phyloP scores from a whole-genome alignment of 2,888 invertebrate genomes.

The Rugalucina vietnamica region DNA sequence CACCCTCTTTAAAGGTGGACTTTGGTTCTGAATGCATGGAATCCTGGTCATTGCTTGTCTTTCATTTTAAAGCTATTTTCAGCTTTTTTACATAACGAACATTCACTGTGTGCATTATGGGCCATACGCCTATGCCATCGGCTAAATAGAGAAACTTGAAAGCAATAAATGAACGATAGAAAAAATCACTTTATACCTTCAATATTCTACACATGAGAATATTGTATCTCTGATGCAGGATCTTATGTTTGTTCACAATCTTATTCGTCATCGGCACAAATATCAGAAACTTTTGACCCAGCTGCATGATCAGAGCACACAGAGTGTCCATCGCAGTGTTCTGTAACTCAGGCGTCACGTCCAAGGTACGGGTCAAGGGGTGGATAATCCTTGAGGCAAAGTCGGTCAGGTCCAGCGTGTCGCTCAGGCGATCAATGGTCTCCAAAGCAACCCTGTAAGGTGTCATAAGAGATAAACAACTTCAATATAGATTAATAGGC shows the following conservation, averaged over 20 bases:
- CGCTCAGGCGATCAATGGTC: constrained; percentile 95
- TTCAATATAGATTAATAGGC: too few relatives aligned
- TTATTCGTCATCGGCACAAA: constrained; percentile 96
- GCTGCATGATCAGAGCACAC: constrained; percentile 93
- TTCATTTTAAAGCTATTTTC: too few relatives aligned
- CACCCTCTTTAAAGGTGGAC: too few relatives aligned
- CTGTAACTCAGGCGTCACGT: constrained; percentile 90
- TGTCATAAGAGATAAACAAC: not conserved
- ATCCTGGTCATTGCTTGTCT: too few relatives aligned
- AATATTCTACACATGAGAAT: constrained; percentile 86
- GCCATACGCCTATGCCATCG: too few relatives aligned
- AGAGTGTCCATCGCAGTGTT: constrained; percentile 94
- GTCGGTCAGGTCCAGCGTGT: constrained; percentile 95
- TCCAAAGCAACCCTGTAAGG: constrained; percentile 85
- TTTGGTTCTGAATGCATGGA: too few relatives aligned
- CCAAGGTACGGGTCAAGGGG: constrained; percentile 93
- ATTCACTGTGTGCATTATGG: too few relatives aligned
- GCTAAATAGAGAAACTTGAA: too few relatives aligned
- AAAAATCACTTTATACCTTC: constrained; percentile 79
- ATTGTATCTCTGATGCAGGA: constrained; percentile 90
- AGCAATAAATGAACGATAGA: too few relatives aligned
- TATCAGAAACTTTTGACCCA: constrained; percentile 95
- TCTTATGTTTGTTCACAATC: constrained; percentile 85
- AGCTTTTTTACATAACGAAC: too few relatives aligned
- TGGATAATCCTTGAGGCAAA: constrained; percentile 97